Conservation (phyloP, 2,888 invertebrate species). For the Megalurothrips usitatus region DNA sequence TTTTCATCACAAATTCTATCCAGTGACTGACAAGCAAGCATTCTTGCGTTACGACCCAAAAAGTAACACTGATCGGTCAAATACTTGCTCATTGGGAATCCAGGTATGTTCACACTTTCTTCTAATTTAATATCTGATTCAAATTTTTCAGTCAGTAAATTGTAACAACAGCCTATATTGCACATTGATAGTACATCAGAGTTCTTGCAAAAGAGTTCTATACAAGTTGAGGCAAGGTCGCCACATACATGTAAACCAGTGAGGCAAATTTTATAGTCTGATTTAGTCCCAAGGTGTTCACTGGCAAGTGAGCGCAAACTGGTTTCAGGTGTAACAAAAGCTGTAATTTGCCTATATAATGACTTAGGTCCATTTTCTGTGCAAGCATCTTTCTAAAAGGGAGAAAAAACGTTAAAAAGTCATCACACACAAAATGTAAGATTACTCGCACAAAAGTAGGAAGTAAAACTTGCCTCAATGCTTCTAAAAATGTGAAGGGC, state of each 20-base stretch:
- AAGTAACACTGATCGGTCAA: conserved; percentile 50
- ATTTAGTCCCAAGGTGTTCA: conserved; percentile 49
- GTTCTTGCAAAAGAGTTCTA: conserved; percentile 62
- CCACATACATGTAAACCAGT: conserved; percentile 88
- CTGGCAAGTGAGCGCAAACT: conserved; percentile 52
- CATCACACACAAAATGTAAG: neutral
- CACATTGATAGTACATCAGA: conserved; percentile 54
- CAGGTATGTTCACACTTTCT: conserved; percentile 44
- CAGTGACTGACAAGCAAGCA: conserved; percentile 81
- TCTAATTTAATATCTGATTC: conserved; percentile 43
- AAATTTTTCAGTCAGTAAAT: conserved; percentile 63
- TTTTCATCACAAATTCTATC: conserved; percentile 58
- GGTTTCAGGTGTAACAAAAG: conserved; percentile 57
- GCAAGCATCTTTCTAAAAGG: conserved; percentile 36
- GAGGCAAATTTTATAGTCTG: conserved; percentile 49
- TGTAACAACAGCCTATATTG: conserved; percentile 88
- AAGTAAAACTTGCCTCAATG: conserved; percentile 41
- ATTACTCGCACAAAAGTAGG: neutral
- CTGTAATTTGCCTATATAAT: conserved; percentile 58
- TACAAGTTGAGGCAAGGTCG: conserved; percentile 66
- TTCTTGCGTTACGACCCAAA: conserved; percentile 72
- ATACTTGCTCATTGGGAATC: conserved; percentile 66
- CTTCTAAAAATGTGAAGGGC: conserved; percentile 53
- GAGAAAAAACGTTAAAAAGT: conserved; percentile 29
- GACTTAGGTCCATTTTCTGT: neutral